Conservation (phyloP, 2,797 vertebrate species). For the Enteromius anoplus region DNA sequence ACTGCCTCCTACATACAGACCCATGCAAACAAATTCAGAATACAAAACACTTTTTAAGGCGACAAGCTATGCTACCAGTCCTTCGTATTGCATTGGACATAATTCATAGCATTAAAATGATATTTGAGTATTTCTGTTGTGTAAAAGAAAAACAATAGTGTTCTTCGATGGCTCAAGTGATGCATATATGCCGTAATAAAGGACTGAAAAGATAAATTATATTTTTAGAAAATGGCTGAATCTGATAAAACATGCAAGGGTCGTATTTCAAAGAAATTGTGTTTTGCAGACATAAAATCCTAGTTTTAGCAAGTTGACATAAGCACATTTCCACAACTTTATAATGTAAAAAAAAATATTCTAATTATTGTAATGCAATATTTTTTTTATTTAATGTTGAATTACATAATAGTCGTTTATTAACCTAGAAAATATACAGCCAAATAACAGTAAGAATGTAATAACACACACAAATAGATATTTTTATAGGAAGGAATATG, state of each 20-base stretch:
- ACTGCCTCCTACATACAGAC: slow-evolving; percentile 23
- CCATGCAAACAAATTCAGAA: slow-evolving; percentile 36
- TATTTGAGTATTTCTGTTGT: slow-evolving; percentile 21
- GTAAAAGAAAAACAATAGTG: slow-evolving; percentile 63
- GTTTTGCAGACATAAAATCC: background rate
- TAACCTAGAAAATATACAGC: background rate
- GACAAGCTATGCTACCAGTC: slow-evolving; percentile 62
- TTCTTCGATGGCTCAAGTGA: slow-evolving; percentile 75
- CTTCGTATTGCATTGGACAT: slow-evolving; percentile 37
- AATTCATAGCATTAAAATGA: slow-evolving; percentile 41
- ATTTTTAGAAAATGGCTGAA: background rate
- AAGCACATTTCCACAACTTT: background rate
- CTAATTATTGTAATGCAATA: background rate
- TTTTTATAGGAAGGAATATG: too few relatives aligned
- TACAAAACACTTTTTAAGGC: slow-evolving; percentile 70
- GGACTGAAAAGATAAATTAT: slow-evolving; percentile 31
- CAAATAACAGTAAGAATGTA: background rate
- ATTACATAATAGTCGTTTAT: background rate
- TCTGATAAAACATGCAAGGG: slow-evolving; percentile 3
- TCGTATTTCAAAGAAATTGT: background rate
- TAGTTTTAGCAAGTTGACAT: background rate
- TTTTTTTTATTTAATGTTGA: background rate
- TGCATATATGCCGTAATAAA: slow-evolving; percentile 54
- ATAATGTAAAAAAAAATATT: background rate
- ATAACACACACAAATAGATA: background rate